phyloP scores from a whole-genome alignment of 2,113 vertebrate genomes.

The Lophura nycthemera region DNA sequence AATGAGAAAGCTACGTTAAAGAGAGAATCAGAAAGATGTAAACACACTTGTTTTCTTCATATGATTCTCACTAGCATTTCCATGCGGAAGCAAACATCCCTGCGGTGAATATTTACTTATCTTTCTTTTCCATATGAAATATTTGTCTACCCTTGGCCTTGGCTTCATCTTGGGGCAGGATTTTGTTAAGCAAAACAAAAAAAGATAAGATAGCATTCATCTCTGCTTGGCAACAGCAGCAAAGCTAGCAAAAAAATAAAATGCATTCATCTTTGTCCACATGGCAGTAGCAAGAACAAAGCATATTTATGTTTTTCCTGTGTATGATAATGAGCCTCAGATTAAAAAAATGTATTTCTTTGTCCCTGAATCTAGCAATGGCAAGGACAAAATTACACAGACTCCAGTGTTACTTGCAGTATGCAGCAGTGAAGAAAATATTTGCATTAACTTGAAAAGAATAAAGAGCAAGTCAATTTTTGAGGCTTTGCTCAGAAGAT shows the following conservation, averaged over 20 bases:
- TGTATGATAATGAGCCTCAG: not conserved
- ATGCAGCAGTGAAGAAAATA: not conserved
- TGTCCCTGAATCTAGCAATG: not conserved
- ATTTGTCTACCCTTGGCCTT: conserved; percentile 41
- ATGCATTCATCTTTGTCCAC: conserved; percentile 19
- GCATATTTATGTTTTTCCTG: not conserved
- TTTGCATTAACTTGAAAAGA: not conserved
- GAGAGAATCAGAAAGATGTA: not conserved
- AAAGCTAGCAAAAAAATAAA: not conserved
- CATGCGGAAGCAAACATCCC: not conserved
- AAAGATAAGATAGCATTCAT: conserved; percentile 27
- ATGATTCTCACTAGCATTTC: not conserved
- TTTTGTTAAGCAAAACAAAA: conserved; percentile 39
- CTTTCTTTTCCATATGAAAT: conserved; percentile 40
- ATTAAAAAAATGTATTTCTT: not conserved
- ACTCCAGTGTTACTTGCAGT: not conserved
- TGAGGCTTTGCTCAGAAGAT: not conserved
- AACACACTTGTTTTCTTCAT: conserved; percentile 9
- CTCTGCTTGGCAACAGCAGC: not conserved
- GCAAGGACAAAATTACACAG: not conserved
- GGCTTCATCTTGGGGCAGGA: conserved; percentile 5
- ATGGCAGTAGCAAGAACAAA: conserved; percentile 8
- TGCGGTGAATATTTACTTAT: conserved; percentile 7
- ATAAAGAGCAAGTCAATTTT: not conserved
- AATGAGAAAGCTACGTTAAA: not conserved